These are phyloP conservation scores for Cladopsammia gracilis DNA, from an alignment of 64 coral and sea anemone species.

Conservation along the genomic window DNA sequence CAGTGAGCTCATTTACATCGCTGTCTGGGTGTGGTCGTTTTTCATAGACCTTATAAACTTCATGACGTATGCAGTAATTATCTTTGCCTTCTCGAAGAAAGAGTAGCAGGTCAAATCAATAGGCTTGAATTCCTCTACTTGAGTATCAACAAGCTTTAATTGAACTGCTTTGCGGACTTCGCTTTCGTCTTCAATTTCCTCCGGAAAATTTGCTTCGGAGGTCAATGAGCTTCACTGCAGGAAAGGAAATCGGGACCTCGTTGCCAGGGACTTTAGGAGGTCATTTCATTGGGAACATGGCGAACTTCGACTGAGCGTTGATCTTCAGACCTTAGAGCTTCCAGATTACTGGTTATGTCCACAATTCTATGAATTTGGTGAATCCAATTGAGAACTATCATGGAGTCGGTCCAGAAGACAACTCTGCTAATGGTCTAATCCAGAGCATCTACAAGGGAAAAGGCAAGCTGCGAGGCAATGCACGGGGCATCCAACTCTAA, in stretches of 20 bases:
- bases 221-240: slow-evolving; percentile 31
- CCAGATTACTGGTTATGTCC: neutral
- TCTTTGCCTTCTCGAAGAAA: slow-evolving; percentile 3
- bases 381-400: slow-evolving; percentile 53
- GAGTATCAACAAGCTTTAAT: too few relatives aligned
- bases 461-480: slow-evolving; percentile 19
- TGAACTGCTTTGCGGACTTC: too few relatives aligned
- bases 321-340: too few relatives aligned
- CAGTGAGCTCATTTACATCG: too few relatives aligned
- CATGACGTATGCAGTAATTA: neutral
- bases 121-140: too few relatives aligned
- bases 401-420: slow-evolving; percentile 65
- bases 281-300: slow-evolving; percentile 38
- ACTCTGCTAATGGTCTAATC: neutral
- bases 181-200: neutral
- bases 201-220: neutral
- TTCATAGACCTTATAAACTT: neutral
- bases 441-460: too few relatives aligned
- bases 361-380: slow-evolving; percentile 50
- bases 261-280: slow-evolving; percentile 25
- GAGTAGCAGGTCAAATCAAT: too few relatives aligned
- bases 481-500: slow-evolving; percentile 40
- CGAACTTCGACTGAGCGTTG: too few relatives aligned
- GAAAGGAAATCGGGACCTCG: slow-evolving; percentile 26
- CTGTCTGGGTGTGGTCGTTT: neutral